Base-by-base conservation (phyloP, 2,797 vertebrate genomes). In the Spheniscus humboldti region DNA sequence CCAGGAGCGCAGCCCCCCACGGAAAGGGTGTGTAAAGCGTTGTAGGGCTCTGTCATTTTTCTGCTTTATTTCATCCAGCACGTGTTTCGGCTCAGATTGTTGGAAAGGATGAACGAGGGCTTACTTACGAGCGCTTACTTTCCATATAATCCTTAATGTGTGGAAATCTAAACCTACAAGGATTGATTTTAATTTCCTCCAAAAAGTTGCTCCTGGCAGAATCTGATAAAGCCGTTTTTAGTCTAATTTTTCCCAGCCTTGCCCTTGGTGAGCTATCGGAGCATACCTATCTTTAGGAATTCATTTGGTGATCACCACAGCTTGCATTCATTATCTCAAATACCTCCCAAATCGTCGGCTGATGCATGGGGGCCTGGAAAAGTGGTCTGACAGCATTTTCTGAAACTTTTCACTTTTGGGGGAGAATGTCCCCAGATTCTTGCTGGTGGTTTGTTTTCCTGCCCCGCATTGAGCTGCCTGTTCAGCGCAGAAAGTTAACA, bases 101-200 rank as follows among this genome's bases (percentile, higher is more conserved):
- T 93, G 91, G 82, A 84, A 88, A 85, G 79, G 91, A 84, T 81
- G 85, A 92, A 90, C 6, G 1, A 43, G 67, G 48, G 85, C 62
- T 97, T 92, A 75, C 81, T 92, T 90, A 62, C 0, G 15, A 86
- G 78, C 18, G 3, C 82, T 84, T 76, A n/a, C 78, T 86, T 95
- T 91, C 73, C 7, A 2, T 83, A 56, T 91, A 88, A 88, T 84
- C 82, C 92, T 78, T 88, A 92, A 94, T 63, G 85, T 79, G 91
- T 73, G 88, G 91, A 86, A 94, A 77, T 82, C 89, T 92, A 95
- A 95, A 90, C 73, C 94, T 91, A 60, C n/a, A 76, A 69, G 87
- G 94, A 91, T 96, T 96, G 87, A 91, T 94, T 94, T 95, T 97
- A 76, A 96, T 97, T 97, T 96, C 92, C 89, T 96, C n/a, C 28